A percentile compares a stretch with the other conserved stretches of the same genome.
Evolutionary conservation across 2,797 vertebrate species (phyloP).

Genomic region (Sebastes steindachneri): DNA sequence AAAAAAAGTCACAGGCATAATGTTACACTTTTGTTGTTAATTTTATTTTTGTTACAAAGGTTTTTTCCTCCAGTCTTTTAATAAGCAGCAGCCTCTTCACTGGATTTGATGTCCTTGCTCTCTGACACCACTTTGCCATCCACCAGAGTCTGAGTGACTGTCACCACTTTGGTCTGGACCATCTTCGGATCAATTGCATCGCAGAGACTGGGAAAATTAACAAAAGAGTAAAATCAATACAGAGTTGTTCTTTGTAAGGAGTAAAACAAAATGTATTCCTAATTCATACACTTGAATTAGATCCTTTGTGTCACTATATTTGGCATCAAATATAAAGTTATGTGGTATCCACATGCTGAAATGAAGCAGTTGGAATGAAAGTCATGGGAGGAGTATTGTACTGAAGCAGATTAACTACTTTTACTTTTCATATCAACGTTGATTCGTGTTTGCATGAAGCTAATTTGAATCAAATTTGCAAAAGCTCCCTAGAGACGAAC

Average conservation of each 20-base stretch:
- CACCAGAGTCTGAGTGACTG: conserved; percentile 84
- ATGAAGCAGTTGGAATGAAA: not conserved
- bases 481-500: not conserved
- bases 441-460: conserved; percentile 48
- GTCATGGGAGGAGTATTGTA: not conserved
- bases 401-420: not conserved
- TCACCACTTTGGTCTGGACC: conserved; percentile 82
- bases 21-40: not conserved
- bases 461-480: conserved; percentile 66
- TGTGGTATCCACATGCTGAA: not conserved
- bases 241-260: not conserved
- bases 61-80: not conserved
- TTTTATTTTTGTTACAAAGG: conserved; percentile 36
- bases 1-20: not conserved
- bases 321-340: not conserved
- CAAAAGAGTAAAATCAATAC: not conserved
- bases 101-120: conserved; percentile 73
- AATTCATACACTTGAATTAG: not conserved
- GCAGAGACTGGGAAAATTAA: conserved; percentile 74
- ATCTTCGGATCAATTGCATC: conserved; percentile 77
- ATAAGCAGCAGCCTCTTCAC: not conserved
- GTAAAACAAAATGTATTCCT: not conserved
- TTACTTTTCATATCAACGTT: conserved; percentile 31
- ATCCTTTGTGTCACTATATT: not conserved
- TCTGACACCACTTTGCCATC: conserved; percentile 89